A percentile compares a stretch with the other conserved stretches of the same genome.
Evolutionary conservation across 2,888 invertebrate genomes (phyloP).

Genomic region (Xestia xanthographa): DNA sequence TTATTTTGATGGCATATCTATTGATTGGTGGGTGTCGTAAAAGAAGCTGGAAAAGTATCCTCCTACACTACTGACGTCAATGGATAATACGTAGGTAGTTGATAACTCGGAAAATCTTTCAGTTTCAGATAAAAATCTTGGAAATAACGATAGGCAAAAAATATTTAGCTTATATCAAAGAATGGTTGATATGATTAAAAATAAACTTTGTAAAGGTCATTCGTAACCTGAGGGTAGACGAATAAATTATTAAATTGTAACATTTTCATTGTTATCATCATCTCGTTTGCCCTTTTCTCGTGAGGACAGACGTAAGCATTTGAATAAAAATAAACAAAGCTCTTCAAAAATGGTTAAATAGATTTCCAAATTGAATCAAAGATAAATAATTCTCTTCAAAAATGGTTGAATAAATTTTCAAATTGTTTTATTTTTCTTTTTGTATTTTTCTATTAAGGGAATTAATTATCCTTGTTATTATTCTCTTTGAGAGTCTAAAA

Average conservation of each 20-base stretch:
- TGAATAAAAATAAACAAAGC: slow-evolving; percentile 19
- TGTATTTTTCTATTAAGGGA: neutral
- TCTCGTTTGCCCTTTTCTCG: slow-evolving; percentile 57
- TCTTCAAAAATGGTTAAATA: neutral
- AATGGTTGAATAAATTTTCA: neutral
- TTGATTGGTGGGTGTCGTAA: neutral
- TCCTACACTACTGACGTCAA: slow-evolving; percentile 17
- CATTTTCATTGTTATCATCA: slow-evolving; percentile 67
- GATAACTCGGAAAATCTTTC: neutral
- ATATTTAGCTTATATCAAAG: neutral
- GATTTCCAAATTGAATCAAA: slow-evolving; percentile 25
- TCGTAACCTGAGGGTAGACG: slow-evolving; percentile 21
- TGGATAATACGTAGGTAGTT: slow-evolving; percentile 2
- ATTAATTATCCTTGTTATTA: neutral
- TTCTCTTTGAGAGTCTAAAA: neutral
- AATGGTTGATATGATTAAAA: slow-evolving; percentile 11
- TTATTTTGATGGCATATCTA: neutral
- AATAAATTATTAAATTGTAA: slow-evolving; percentile 70
- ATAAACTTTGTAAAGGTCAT: slow-evolving; percentile 9
- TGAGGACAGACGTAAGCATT: neutral
- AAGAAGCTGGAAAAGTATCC: neutral
- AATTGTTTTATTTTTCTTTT: neutral
- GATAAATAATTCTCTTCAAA: slow-evolving; percentile 2
- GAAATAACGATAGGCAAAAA: neutral
- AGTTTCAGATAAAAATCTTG: neutral